Conservation (phyloP, 2,888 invertebrate genomes). For the Torymus texanus region DNA sequence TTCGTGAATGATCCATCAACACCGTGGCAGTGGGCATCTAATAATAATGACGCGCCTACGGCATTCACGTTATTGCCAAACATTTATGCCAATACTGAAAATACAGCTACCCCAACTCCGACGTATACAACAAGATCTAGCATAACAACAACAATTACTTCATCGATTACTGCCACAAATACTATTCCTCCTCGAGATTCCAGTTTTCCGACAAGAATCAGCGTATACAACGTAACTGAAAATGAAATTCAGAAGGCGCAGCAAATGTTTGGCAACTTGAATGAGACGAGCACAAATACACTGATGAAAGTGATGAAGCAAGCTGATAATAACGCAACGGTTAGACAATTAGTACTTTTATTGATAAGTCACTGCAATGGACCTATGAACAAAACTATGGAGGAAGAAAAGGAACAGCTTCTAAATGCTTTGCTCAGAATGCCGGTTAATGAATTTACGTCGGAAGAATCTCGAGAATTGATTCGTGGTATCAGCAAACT, state of each 20-base stretch:
- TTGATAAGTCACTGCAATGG: slow-evolving; percentile 87
- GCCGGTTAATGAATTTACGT: slow-evolving; percentile 75
- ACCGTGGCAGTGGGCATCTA: slow-evolving; percentile 66
- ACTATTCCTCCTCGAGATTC: slow-evolving; percentile 44
- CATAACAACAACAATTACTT: slow-evolving; percentile 68
- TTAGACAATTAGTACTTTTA: slow-evolving; percentile 83
- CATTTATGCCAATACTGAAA: slow-evolving; percentile 60
- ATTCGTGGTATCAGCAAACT: slow-evolving; percentile 68
- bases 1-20: slow-evolving; percentile 67
- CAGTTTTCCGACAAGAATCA: slow-evolving; percentile 66
- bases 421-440: slow-evolving; percentile 83
- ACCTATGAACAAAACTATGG: slow-evolving; percentile 83
- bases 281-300: slow-evolving; percentile 84
- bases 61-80: slow-evolving; percentile 70
- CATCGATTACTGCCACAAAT: slow-evolving; percentile 65
- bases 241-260: slow-evolving; percentile 83
- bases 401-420: slow-evolving; percentile 82
- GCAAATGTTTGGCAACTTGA: slow-evolving; percentile 85
- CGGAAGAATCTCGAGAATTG: slow-evolving; percentile 73
- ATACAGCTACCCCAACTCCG: slow-evolving; percentile 67
- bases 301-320: slow-evolving; percentile 89
- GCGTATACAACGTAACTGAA: slow-evolving; percentile 79
- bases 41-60: slow-evolving; percentile 69
- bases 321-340: slow-evolving; percentile 85
- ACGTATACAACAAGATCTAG: slow-evolving; percentile 67